These are phyloP conservation scores for Lates japonicus DNA, from an alignment of 2,797 vertebrate genomes.

Conservation along the genomic window DNA sequence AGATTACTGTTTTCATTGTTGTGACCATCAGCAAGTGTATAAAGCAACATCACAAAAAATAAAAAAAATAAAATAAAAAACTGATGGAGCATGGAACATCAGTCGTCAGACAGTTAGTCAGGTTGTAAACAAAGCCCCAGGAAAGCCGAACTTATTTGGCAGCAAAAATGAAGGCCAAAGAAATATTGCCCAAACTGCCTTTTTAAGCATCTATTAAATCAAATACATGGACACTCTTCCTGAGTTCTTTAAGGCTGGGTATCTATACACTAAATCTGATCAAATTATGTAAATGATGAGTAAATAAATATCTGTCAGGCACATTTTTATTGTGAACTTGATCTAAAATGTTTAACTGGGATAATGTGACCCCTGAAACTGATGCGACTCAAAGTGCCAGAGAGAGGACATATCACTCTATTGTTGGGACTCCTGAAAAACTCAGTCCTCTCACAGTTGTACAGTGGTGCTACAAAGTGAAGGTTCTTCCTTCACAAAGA, in stretches of 20 bases:
- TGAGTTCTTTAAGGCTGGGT: too few relatives aligned
- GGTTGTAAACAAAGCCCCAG: background rate
- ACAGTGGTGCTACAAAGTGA: background rate
- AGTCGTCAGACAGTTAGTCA: background rate
- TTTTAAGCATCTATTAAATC: background rate
- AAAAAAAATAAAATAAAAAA: background rate
- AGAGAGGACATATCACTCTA: too few relatives aligned
- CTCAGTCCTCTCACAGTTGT: too few relatives aligned
- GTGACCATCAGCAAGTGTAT: background rate
- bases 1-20: background rate
- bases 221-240: background rate
- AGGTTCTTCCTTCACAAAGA: background rate
- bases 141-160: background rate
- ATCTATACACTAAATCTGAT: background rate
- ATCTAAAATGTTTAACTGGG: too few relatives aligned
- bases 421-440: too few relatives aligned
- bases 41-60: background rate
- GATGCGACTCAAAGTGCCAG: too few relatives aligned
- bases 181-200: background rate
- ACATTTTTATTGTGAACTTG: too few relatives aligned
- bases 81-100: too few relatives aligned
- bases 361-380: too few relatives aligned
- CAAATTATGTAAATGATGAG: background rate
- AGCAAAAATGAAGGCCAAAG: background rate
- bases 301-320: background rate